phyloP scores from a whole-genome alignment of 2,113 vertebrate species.

The Cichladusa arquata region DNA sequence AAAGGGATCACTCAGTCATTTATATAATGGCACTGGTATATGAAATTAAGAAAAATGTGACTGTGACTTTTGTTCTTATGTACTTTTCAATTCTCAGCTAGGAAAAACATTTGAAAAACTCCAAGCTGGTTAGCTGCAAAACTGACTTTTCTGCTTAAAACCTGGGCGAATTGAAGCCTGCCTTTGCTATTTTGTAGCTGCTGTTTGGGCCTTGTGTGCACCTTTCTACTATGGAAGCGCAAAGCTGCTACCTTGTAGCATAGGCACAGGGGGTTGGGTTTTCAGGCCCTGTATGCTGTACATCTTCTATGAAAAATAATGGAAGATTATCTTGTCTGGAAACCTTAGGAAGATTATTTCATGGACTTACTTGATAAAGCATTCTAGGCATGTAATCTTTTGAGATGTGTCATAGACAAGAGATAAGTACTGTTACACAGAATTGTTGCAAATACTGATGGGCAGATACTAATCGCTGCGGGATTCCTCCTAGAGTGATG shows the following conservation, averaged over 20 bases:
- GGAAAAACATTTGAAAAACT: neutral
- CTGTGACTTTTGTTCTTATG: neutral
- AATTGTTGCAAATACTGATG: neutral
- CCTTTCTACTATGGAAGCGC: neutral
- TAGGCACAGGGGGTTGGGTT: neutral
- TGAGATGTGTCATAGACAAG: neutral
- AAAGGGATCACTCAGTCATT: neutral
- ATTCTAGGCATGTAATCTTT: neutral
- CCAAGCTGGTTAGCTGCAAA: neutral
- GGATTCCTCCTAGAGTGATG: neutral
- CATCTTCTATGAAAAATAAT: neutral
- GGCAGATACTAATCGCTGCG: neutral
- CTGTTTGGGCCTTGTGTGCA: neutral
- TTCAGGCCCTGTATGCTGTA: neutral
- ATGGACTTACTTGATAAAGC: neutral
- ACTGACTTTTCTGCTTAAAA: neutral
- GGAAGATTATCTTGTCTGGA: neutral
- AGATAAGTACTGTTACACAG: neutral
- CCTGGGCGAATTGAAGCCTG: neutral
- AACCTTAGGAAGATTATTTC: neutral
- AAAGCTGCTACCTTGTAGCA: neutral
- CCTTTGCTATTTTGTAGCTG: neutral
- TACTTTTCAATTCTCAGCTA: neutral
- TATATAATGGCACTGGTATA: neutral
- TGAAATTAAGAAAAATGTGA: neutral